A percentile compares a stretch with the other conserved stretches of the same genome.
Evolutionary conservation across 2,113 vertebrate genomes (phyloP).

Genomic region (Toxotes chatareus): DNA sequence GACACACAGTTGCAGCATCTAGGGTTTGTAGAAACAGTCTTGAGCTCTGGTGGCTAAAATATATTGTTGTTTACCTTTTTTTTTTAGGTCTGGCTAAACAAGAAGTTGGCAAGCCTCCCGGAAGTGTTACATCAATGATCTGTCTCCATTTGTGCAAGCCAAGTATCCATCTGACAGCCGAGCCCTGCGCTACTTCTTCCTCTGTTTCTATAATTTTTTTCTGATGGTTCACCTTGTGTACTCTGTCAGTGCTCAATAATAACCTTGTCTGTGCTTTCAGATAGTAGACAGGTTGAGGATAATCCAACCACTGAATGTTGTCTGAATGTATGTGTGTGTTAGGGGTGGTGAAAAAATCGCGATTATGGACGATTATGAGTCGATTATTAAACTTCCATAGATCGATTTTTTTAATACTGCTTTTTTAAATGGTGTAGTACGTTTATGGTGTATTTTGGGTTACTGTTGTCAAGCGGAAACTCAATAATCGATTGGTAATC

Average conservation of each 20-base stretch:
- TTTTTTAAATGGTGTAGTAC: too few species aligned
- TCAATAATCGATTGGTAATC: too few species aligned
- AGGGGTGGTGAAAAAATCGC: too few species aligned
- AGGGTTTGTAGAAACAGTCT: slow-evolving; percentile 84
- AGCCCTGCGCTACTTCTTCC: neutral
- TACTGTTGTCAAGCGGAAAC: too few species aligned
- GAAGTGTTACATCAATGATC: slow-evolving; percentile 22
- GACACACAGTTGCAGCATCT: slow-evolving; percentile 78
- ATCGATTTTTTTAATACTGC: too few species aligned
- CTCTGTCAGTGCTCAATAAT: slow-evolving; percentile 24
- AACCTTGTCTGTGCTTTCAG: slow-evolving; percentile 41
- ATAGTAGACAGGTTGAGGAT: slow-evolving; percentile 18
- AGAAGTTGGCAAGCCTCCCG: slow-evolving; percentile 30
- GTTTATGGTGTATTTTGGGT: too few species aligned
- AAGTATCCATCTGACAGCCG: slow-evolving; percentile 43
- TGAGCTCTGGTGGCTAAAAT: slow-evolving; percentile 72
- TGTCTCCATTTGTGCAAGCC: slow-evolving; percentile 39
- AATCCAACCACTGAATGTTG: slow-evolving; percentile 46
- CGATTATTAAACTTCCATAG: too few species aligned
- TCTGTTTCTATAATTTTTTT: neutral
- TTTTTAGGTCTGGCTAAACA: slow-evolving; percentile 49
- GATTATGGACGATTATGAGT: too few species aligned
- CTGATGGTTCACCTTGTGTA: slow-evolving; percentile 24
- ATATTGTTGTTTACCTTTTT: slow-evolving; percentile 48
- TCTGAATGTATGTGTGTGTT: slow-evolving; percentile 23